Percentiles rank a stretch among this genome's conserved stretches.
Conservation (phyloP, 1,140 invertebrate species). For the Microplitis mediator region DNA sequence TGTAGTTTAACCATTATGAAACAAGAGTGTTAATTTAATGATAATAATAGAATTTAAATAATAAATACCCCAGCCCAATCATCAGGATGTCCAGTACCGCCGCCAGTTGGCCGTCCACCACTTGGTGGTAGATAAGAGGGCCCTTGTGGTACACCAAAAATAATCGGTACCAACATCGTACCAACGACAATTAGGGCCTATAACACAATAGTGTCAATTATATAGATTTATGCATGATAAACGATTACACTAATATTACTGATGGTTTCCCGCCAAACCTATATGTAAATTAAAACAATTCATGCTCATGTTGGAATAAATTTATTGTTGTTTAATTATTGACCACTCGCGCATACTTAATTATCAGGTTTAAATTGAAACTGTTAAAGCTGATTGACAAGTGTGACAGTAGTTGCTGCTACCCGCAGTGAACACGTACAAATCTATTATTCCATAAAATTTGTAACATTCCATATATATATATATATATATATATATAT, state of each 20-base stretch:
- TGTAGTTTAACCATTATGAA: too few relatives aligned
- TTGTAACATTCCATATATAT: too few relatives aligned
- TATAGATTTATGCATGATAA: neutral
- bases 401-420: too few relatives aligned
- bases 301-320: too few relatives aligned
- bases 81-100: conserved; percentile 52
- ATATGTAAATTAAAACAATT: too few relatives aligned
- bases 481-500: too few relatives aligned
- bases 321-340: too few relatives aligned
- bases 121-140: conserved; percentile 66
- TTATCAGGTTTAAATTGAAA: neutral
- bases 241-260: too few relatives aligned
- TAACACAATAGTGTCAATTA: conserved; percentile 7
- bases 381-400: neutral
- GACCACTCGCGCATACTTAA: neutral
- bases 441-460: too few relatives aligned
- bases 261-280: too few relatives aligned
- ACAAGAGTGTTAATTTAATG: neutral
- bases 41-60: conserved; percentile 3
- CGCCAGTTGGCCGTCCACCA: conserved; percentile 40
- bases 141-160: conserved; percentile 55
- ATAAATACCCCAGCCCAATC: conserved; percentile 57
- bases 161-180: conserved; percentile 50
- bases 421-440: too few relatives aligned
- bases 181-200: conserved; percentile 46